A percentile compares a stretch with the other conserved stretches of the same genome.
Evolutionary conservation across 1,140 invertebrate species (phyloP).

Genomic region (Leptinotarsa undecemlineata): DNA sequence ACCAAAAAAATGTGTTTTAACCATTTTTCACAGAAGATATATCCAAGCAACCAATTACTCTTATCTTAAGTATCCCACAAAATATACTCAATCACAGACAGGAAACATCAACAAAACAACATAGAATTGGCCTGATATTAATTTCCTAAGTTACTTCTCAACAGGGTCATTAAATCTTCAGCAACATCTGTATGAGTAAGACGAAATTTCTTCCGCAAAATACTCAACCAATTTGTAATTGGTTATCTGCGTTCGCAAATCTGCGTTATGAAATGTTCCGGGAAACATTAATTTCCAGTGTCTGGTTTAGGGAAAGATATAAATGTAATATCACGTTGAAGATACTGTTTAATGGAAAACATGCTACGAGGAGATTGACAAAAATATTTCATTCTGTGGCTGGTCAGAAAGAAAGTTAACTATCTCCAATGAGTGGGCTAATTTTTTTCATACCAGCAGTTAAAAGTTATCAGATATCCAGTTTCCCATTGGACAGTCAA

Average conservation of each 20-base stretch:
- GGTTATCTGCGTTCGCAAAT: neutral
- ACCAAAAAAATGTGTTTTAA: too few species aligned
- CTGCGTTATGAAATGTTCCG: neutral
- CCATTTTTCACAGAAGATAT: too few species aligned
- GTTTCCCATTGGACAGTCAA: too few species aligned
- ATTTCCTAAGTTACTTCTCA: neutral
- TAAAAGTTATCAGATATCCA: too few species aligned
- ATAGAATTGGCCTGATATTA: neutral
- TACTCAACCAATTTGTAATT: neutral
- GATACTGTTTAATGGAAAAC: too few species aligned
- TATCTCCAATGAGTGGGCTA: too few species aligned
- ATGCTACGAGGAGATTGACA: too few species aligned
- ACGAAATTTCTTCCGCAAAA: neutral
- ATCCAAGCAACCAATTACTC: neutral
- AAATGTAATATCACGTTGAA: too few species aligned
- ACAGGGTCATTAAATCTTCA: constrained; percentile 5
- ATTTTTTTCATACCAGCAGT: too few species aligned
- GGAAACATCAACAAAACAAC: neutral
- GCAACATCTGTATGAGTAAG: neutral
- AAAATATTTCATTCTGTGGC: too few species aligned
- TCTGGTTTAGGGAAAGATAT: neutral
- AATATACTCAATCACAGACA: neutral
- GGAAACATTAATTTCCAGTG: neutral
- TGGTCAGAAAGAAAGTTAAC: too few species aligned
- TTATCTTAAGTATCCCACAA: neutral